A percentile compares a stretch with the other conserved stretches of the same genome.
These are phyloP conservation scores for Redunca redunca DNA, from an alignment of 2,113 vertebrate species.

Conservation along the genomic window DNA sequence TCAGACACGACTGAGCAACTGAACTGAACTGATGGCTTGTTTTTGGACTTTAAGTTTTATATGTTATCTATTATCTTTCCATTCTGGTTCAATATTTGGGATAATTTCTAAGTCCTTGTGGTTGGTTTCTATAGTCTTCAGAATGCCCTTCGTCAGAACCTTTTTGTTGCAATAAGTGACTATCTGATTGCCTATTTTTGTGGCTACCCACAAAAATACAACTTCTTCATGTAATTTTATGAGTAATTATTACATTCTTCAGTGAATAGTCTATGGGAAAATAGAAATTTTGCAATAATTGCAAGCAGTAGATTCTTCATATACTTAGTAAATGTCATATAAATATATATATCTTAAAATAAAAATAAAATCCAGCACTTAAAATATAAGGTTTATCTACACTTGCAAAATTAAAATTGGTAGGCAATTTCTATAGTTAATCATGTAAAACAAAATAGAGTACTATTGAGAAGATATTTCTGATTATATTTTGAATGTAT, in stretches of 20 bases:
- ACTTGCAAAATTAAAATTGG: not conserved
- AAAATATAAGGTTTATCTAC: not conserved
- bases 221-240: not conserved
- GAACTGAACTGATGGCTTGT: not conserved
- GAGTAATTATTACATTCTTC: not conserved
- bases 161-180: not conserved
- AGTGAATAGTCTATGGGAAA: not conserved
- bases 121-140: not conserved
- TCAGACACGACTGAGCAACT: no score
- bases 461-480: not conserved
- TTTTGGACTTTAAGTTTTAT: not conserved
- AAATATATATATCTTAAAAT: not conserved
- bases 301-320: not conserved
- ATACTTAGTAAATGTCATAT: not conserved
- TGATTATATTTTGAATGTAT: not conserved
- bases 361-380: not conserved
- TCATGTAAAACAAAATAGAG: not conserved
- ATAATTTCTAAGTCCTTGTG: not conserved
- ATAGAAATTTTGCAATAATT: constrained; percentile 20
- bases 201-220: not conserved
- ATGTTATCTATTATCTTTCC: not conserved
- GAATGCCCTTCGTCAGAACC: not conserved
- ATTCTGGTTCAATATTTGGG: not conserved
- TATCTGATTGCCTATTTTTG: not conserved
- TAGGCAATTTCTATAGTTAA: not conserved